These are phyloP conservation scores for Drosophila mayaguana DNA, from an alignment of 2,888 invertebrate species.

Conservation along the genomic window DNA sequence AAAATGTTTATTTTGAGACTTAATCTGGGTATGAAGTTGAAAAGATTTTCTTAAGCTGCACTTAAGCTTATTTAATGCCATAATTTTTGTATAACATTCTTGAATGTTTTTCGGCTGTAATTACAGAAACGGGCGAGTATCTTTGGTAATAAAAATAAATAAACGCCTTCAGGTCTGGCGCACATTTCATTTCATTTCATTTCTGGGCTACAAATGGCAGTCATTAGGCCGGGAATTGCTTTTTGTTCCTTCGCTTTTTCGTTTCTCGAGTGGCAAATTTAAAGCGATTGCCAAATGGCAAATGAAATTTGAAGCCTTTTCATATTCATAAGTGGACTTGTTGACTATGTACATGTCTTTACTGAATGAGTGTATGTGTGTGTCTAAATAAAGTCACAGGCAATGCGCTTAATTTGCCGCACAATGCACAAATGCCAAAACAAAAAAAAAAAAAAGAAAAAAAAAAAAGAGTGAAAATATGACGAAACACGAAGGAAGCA, in stretches of 20 bases:
- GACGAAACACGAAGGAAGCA: constrained; percentile 20
- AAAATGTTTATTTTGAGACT: not conserved
- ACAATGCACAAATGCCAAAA: constrained; percentile 56
- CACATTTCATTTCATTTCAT: constrained; percentile 62
- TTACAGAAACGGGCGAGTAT: constrained; percentile 56
- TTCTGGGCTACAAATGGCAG: constrained; percentile 67
- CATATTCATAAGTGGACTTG: constrained; percentile 8
- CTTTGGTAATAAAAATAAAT: constrained; percentile 67
- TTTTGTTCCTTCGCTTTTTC: constrained; percentile 43
- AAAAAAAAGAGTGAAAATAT: not conserved
- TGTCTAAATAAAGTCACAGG: constrained; percentile 64
- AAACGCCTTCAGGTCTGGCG: constrained; percentile 54
- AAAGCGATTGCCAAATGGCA: constrained; percentile 62
- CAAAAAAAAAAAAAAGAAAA: not conserved
- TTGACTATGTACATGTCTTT: not conserved
- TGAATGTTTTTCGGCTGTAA: constrained; percentile 51
- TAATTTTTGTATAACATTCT: constrained; percentile 55
- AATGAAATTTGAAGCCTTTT: constrained; percentile 58
- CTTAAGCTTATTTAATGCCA: constrained; percentile 62
- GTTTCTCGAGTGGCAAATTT: constrained; percentile 39
- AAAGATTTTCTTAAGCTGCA: constrained; percentile 28
- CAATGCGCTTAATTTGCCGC: constrained; percentile 75
- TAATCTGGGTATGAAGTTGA: not conserved
- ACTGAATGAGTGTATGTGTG: constrained; percentile 30
- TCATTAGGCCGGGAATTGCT: constrained; percentile 70